Evolutionary conservation across 1,140 invertebrate species (phyloP), one percentile per base, ranked within the genome.

Genomic region (Neelides sp.): DNA sequence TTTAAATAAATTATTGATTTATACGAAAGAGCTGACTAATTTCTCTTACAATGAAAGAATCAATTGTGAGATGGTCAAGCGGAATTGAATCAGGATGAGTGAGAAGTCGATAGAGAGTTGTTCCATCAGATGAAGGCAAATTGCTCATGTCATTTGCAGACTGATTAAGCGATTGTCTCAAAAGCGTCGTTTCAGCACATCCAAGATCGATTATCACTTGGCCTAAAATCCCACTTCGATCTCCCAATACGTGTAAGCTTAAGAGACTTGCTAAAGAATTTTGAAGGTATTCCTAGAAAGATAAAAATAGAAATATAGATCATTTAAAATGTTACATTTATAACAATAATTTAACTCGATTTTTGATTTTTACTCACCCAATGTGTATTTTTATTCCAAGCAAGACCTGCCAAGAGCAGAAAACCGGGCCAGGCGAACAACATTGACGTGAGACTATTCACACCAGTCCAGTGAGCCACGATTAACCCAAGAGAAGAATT

Each of bases 361-460:
- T 20, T 40, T 17, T 23, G 3, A 49, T 41, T 15, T 42, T 2
- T 35, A 57, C 61, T 59, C 64, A 74, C 73, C 69, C 66, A 70
- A 55, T 71, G 73, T n/a, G 71, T 72, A 22, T 66, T 64, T 47
- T 74, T 70, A 61, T 80, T 80, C 78, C 78, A 80, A 0, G 74
- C 56, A 19, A 80, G 64, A 30, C 78, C 78, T 51, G 77, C 73
- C n/a, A 69, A 72, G 32, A 78, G 68, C 10, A 80, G 57, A 58
- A 78, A 75, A 1, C 77, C 77, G n/a, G 78, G 74, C 77, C 77
- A 79, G 28, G 74, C 72, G 61, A 81, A 80, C 17, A 73, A 67
- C 54, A 75, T 71, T 23, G 77, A 75, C 4, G 76, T 79, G 24
- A 80, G 66, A 57, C 78, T 75, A 61, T 75, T 76, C 55, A 71